phyloP scores from a whole-genome alignment of 1,140 invertebrate species.

The Atta colombica region DNA sequence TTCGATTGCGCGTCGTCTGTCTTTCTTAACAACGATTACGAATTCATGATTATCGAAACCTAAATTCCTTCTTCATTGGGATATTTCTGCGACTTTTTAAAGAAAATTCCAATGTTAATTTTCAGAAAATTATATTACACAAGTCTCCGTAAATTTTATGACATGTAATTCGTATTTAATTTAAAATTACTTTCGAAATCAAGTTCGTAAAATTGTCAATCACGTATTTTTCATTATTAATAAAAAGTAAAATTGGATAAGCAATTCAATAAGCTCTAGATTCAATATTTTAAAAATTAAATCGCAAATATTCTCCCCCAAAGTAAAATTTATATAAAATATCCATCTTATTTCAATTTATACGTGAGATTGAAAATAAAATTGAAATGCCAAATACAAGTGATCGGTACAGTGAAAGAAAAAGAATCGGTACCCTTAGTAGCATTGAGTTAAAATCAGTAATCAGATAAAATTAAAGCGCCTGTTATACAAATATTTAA shows the following conservation, averaged over 20 bases:
- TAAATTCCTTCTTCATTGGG: neutral
- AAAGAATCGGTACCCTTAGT: neutral
- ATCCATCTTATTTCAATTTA: slow-evolving; percentile 2
- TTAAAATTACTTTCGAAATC: neutral
- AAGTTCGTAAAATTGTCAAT: neutral
- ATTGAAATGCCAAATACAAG: slow-evolving; percentile 13
- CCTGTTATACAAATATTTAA: slow-evolving; percentile 17
- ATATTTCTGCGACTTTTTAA: neutral
- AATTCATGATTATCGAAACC: neutral
- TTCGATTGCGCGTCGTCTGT: neutral
- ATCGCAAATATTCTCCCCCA: neutral
- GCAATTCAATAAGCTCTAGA: neutral
- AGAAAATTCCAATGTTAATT: neutral
- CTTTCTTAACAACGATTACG: neutral
- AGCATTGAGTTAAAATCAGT: neutral
- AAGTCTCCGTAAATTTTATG: neutral
- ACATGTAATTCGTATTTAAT: neutral
- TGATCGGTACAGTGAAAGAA: neutral
- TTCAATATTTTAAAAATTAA: slow-evolving; percentile 14
- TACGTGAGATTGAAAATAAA: neutral
- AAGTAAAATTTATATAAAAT: neutral
- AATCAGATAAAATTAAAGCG: slow-evolving; percentile 51
- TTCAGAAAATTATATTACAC: slow-evolving; percentile 1
- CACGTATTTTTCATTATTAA: neutral
- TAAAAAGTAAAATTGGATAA: neutral